Base-by-base conservation (phyloP, 2,797 vertebrate species). In the Sphaeramia orbicularis region DNA sequence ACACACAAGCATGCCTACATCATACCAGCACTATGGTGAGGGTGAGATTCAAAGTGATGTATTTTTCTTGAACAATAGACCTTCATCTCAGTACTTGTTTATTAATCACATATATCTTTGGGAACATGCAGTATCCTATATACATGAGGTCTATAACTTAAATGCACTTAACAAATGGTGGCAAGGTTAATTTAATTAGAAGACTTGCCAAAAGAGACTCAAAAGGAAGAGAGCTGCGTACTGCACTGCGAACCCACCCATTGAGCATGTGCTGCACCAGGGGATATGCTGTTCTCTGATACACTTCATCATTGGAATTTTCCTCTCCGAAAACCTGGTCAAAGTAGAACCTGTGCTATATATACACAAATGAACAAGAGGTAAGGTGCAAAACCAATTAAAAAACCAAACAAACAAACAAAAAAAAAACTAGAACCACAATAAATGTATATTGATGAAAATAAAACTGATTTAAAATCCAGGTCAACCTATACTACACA, bases 331-430 rank as follows among this genome's bases (percentile, higher is more conserved):
- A 97, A 81, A 96, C 96, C 88, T 96, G 95, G 90, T 97, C 96
- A 90, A 96, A 97, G 91, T 96, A 96, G 93, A 96, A 98, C 71
- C 90, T 95, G 84, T 98, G 96, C 96, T 98, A 92, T 71, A 94
- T 91, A 84, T 42, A 92, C 59, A 91, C 59, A 91, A 90, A 88
- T 40, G 10, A 40, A 10, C 14, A 57, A 47, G 7, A 5, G 4
- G 19, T 6, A 56, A 15, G 4, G 15, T 5, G 24, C 5, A 27
- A 27, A 24, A 24, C 2, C 21, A 24, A 27, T 27, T 27, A 27
- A 16, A 36, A 2, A 64, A 45, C 9, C 21, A 24, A 38, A 21
- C 2, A 21, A 21, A 21, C 2, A 21, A 21, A 35, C 1, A 10
- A 30, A 12, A 13, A 13, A 13, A 2, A 15, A 60, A 54, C 10